Conservation (phyloP, 1,140 invertebrate genomes). For the Trachymyrmex septentrionalis region DNA sequence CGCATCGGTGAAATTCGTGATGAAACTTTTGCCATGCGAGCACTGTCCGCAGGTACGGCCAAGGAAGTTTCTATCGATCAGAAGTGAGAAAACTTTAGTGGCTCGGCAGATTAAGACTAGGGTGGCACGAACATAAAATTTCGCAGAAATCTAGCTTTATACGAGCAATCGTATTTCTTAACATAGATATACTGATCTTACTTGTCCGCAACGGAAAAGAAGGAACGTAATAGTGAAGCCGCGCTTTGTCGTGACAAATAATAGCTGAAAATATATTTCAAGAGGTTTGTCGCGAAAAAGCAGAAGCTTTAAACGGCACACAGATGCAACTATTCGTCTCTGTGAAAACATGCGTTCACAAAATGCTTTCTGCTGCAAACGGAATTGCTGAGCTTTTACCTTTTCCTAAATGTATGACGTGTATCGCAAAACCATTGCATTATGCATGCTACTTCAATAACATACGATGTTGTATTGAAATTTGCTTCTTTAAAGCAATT, state of each 20-base stretch:
- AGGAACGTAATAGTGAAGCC: slow-evolving; percentile 2
- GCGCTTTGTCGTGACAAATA: slow-evolving; percentile 12
- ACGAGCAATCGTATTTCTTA: background rate
- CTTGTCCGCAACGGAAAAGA: background rate
- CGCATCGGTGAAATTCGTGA: background rate
- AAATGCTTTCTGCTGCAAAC: background rate
- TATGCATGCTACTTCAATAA: background rate
- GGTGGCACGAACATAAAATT: slow-evolving; percentile 27
- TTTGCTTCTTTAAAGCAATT: slow-evolving; percentile 5
- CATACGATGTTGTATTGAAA: background rate
- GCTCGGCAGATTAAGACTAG: slow-evolving; percentile 12
- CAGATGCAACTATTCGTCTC: background rate
- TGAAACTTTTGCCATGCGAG: slow-evolving; percentile 13
- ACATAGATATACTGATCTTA: background rate
- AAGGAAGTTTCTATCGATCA: slow-evolving; percentile 34
- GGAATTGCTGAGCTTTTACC: background rate
- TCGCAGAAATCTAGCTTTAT: slow-evolving; percentile 20
- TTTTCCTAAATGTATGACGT: background rate
- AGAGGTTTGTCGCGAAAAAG: background rate
- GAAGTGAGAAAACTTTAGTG: slow-evolving; percentile 14
- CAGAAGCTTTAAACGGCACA: background rate
- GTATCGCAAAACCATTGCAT: background rate
- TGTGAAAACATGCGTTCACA: background rate
- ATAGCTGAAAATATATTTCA: slow-evolving; percentile 15
- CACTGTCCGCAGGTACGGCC: background rate